Evolutionary conservation across 2,888 invertebrate genomes (phyloP).

Genomic region (Tupiocoris notatus): DNA sequence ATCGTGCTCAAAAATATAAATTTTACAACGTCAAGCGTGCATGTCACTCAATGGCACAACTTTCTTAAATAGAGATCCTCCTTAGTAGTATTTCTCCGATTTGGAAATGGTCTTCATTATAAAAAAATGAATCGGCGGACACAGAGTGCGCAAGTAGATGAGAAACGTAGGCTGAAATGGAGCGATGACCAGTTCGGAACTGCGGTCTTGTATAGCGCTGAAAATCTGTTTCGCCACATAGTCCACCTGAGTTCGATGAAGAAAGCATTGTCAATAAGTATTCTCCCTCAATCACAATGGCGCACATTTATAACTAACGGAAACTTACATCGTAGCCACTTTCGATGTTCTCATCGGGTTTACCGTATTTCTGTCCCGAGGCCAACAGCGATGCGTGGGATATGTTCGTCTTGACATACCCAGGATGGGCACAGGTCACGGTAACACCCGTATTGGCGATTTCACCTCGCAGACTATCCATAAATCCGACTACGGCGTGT

Average conservation of each 20-base stretch:
- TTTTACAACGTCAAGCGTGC: too few relatives aligned
- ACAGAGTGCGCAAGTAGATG: constrained; percentile 68
- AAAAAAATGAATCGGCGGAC: constrained; percentile 77
- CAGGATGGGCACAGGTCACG: constrained; percentile 87
- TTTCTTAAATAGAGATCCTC: too few relatives aligned
- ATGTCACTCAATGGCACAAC: too few relatives aligned
- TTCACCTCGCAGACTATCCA: constrained; percentile 87
- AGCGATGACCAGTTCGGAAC: constrained; percentile 74
- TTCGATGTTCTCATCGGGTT: constrained; percentile 13
- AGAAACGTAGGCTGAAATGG: constrained; percentile 68
- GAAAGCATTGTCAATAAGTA: too few relatives aligned
- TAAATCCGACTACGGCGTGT: constrained; percentile 92
- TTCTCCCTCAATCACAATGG: too few relatives aligned
- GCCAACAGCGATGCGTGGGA: constrained; percentile 86
- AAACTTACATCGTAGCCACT: constrained; percentile 63
- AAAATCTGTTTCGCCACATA: constrained; percentile 72
- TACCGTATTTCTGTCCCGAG: constrained; percentile 72
- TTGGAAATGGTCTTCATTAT: constrained; percentile 69
- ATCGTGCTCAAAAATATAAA: too few relatives aligned
- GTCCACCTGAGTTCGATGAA: constrained; percentile 59
- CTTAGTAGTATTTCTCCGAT: constrained; percentile 23
- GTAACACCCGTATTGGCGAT: constrained; percentile 70
- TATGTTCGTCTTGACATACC: constrained; percentile 85
- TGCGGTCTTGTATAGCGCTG: constrained; percentile 65
- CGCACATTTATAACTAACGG: too few relatives aligned